Conservation (phyloP, 2,888 invertebrate genomes). For the Slavum lentiscoides region DNA sequence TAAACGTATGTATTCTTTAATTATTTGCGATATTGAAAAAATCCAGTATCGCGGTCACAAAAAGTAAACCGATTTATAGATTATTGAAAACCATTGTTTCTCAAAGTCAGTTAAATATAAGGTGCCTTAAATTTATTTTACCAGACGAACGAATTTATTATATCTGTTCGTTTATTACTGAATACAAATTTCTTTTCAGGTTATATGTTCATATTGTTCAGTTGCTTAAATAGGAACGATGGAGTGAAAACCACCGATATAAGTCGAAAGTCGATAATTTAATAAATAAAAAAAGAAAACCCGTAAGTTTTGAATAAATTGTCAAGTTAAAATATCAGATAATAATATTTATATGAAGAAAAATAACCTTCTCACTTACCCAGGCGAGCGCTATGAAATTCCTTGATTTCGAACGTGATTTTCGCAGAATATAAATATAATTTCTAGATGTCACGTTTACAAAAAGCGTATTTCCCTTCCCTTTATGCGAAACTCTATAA, state of each 20-base stretch:
- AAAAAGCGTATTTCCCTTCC: not conserved
- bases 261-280: not conserved
- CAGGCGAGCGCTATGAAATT: not conserved
- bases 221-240: constrained; percentile 7
- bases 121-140: not conserved
- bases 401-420: not conserved
- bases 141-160: not conserved
- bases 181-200: not conserved
- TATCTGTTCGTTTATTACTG: not conserved
- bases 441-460: constrained; percentile 23
- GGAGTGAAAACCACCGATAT: not conserved
- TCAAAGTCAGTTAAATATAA: not conserved
- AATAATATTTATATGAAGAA: not conserved
- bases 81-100: not conserved
- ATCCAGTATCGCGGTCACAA: no score
- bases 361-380: not conserved
- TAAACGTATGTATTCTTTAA: no score
- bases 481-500: no score
- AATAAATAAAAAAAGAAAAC: not conserved
- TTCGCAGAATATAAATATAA: not conserved
- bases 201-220: not conserved
- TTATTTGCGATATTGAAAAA: no score
- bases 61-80: no score
- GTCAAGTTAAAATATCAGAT: constrained; percentile 4
- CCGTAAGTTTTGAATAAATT: not conserved